Percentiles rank a stretch among this genome's conserved stretches.
These are phyloP conservation scores for Anolis sagrei DNA, from an alignment of 2,113 vertebrate genomes.

Conservation along the genomic window DNA sequence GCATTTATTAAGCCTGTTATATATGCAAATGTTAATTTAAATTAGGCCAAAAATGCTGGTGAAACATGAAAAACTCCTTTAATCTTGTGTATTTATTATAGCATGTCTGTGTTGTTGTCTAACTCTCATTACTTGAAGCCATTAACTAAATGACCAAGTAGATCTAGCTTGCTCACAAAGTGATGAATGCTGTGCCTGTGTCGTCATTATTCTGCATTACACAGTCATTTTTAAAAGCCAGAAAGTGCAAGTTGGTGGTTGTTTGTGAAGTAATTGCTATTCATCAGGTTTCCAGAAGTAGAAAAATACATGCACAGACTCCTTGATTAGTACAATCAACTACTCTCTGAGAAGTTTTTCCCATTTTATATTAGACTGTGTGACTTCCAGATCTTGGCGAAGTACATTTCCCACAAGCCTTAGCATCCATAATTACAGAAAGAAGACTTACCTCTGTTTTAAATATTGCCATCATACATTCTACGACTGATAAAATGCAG, in stretches of 20 bases:
- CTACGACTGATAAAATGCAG: not conserved
- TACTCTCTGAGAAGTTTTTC: not conserved
- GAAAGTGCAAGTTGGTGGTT: constrained; percentile 42
- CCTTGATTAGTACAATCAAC: not conserved
- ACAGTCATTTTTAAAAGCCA: constrained; percentile 47
- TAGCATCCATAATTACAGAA: not conserved
- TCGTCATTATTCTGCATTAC: constrained; percentile 53
- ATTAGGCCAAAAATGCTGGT: constrained; percentile 29
- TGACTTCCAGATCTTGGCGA: not conserved
- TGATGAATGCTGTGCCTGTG: constrained; percentile 51
- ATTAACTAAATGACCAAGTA: constrained; percentile 49
- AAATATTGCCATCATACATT: not conserved
- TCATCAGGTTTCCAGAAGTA: constrained; percentile 24
- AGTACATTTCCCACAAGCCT: too few relatives aligned
- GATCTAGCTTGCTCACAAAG: constrained; percentile 29
- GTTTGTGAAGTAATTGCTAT: constrained; percentile 32
- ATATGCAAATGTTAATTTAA: constrained; percentile 53
- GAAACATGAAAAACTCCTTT: constrained; percentile 50
- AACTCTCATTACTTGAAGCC: constrained; percentile 38
- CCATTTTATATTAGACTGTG: not conserved
- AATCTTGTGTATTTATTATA: constrained; percentile 45
- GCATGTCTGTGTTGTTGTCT: constrained; percentile 39
- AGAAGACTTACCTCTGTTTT: not conserved
- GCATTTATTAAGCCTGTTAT: constrained; percentile 45
- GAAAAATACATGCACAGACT: constrained; percentile 10